A percentile compares a stretch with the other conserved stretches of the same genome.
Conservation (phyloP, 2,888 invertebrate species). For the Labia minor region DNA sequence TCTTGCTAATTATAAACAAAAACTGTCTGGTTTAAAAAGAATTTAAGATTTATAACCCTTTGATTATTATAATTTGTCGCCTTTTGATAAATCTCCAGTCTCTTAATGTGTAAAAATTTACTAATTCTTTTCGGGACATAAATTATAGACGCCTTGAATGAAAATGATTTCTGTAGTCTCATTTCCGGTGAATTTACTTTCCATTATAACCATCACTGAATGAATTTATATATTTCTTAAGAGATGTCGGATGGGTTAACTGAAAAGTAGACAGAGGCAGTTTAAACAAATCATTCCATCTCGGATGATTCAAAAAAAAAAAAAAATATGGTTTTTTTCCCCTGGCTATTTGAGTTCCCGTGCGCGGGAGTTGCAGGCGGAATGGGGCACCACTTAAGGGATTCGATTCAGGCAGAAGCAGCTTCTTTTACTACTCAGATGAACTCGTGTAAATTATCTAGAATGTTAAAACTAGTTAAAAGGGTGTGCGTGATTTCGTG, state of each 20-base stretch:
- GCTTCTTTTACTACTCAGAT: background rate
- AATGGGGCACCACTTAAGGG: background rate
- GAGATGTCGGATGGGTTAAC: background rate
- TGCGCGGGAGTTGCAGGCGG: background rate
- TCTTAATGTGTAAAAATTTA: no score
- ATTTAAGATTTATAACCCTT: no score
- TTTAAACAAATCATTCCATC: background rate
- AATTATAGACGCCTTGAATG: no score
- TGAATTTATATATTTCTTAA: background rate
- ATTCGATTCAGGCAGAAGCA: background rate
- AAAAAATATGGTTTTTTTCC: background rate
- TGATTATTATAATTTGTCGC: no score
- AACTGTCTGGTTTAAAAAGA: no score
- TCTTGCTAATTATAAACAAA: no score
- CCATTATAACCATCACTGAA: background rate
- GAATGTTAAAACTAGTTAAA: slow-evolving; percentile 13
- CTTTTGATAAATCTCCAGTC: no score
- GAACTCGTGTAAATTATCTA: background rate
- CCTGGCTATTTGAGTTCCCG: background rate
- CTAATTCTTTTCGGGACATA: no score
- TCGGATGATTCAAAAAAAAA: background rate
- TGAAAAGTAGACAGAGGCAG: background rate
- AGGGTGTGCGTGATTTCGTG: slow-evolving; percentile 13
- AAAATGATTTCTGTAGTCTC: background rate
- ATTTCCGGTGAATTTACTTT: background rate